phyloP scores from a whole-genome alignment of 2,797 vertebrate genomes.

The Phataginus tetradactyla region DNA sequence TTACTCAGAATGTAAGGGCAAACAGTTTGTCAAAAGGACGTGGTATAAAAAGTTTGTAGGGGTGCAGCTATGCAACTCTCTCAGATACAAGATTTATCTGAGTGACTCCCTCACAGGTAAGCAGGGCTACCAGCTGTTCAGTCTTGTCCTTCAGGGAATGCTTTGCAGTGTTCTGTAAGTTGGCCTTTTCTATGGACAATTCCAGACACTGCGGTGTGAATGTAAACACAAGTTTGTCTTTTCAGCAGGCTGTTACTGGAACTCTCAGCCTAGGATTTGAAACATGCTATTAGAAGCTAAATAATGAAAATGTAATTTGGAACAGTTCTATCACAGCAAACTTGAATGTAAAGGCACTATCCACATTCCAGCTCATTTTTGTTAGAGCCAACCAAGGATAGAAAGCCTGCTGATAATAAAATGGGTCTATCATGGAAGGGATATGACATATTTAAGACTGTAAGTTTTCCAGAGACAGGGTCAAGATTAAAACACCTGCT shows the following conservation, averaged over 20 bases:
- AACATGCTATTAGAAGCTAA: not conserved
- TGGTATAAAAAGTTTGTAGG: conserved; percentile 99
- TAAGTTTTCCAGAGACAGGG: not conserved
- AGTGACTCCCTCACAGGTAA: conserved; percentile 97
- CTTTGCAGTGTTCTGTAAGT: not conserved
- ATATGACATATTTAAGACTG: not conserved
- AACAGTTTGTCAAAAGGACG: conserved; percentile 96
- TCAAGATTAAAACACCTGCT: not conserved
- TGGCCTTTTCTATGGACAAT: not conserved
- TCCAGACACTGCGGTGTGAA: not conserved
- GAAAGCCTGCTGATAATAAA: conserved; percentile 5
- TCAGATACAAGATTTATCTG: conserved; percentile 99
- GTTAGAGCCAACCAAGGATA: not conserved
- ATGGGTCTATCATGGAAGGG: not conserved
- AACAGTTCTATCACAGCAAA: not conserved
- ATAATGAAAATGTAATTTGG: conserved; percentile 22
- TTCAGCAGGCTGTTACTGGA: not conserved
- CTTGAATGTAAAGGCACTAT: not conserved
- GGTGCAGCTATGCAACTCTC: conserved; percentile 98
- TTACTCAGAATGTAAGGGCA: conserved; percentile 96
- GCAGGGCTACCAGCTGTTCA: conserved; percentile 44
- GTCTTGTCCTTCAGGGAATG: not conserved
- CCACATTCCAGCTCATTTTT: not conserved
- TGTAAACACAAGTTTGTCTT: not conserved
- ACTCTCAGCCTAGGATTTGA: not conserved